A percentile compares a stretch with the other conserved stretches of the same genome.
Evolutionary conservation across 2,797 vertebrate species (phyloP).

Genomic region (Gouania willdenowi): DNA sequence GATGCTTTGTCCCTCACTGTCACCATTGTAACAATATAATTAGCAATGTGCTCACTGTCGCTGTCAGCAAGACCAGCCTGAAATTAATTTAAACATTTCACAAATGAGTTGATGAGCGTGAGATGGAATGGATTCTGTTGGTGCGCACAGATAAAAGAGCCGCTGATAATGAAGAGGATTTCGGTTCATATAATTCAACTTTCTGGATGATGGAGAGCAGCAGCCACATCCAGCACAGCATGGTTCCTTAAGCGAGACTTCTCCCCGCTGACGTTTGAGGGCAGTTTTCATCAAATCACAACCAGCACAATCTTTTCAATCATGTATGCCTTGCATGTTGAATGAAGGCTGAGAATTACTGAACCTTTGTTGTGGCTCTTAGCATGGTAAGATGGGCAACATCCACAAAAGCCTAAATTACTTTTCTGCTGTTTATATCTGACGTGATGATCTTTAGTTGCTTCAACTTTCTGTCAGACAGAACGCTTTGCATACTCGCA

Average conservation of each 20-base stretch:
- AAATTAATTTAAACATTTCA: slow-evolving; percentile 60
- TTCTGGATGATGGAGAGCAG: slow-evolving; percentile 11
- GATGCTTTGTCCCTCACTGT: slow-evolving; percentile 26
- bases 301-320: slow-evolving; percentile 50
- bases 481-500: slow-evolving; percentile 51
- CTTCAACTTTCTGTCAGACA: slow-evolving; percentile 35
- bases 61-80: slow-evolving; percentile 44
- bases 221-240: slow-evolving; percentile 1
- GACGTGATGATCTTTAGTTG: slow-evolving; percentile 34
- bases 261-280: slow-evolving; percentile 8
- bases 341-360: slow-evolving; percentile 41
- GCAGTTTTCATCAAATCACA: slow-evolving; percentile 44
- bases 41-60: slow-evolving; percentile 37
- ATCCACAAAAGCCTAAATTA: slow-evolving; percentile 47
- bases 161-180: slow-evolving; percentile 33
- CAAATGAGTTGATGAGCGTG: slow-evolving; percentile 52
- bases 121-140: slow-evolving; percentile 44
- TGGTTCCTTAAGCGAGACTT: slow-evolving; percentile 15
- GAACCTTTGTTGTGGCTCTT: slow-evolving; percentile 42
- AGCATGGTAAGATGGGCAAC: slow-evolving; percentile 28
- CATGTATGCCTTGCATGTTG: slow-evolving; percentile 40
- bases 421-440: slow-evolving; percentile 39
- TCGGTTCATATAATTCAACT: slow-evolving; percentile 23
- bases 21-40: slow-evolving; percentile 51
- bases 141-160: slow-evolving; percentile 40